Conservation (phyloP, 2,113 vertebrate genomes). For the Pygoscelis antarcticus region DNA sequence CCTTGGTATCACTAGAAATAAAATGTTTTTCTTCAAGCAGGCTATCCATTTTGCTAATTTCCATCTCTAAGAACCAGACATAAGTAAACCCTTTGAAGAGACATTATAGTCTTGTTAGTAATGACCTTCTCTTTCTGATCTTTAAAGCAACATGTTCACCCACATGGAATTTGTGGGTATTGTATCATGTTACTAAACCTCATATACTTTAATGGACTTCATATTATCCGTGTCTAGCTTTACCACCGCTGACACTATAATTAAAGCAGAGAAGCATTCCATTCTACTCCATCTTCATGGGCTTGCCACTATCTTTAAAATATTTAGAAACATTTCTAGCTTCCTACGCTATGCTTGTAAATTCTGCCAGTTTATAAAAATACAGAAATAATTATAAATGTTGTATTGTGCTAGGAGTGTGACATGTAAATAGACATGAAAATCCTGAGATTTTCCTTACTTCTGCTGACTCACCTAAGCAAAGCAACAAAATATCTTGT, state of each 20-base stretch:
- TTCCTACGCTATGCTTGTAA: background rate
- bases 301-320: background rate
- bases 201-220: constrained; percentile 2
- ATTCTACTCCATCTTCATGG: background rate
- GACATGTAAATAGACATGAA: background rate
- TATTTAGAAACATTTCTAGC: background rate
- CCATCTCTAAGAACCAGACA: background rate
- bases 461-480: background rate
- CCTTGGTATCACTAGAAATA: constrained; percentile 36
- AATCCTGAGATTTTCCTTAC: background rate
- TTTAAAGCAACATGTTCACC: constrained; percentile 25
- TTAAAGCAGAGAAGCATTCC: background rate
- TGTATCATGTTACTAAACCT: constrained; percentile 45
- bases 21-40: constrained; percentile 27
- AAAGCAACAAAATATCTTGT: background rate
- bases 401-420: background rate
- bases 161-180: background rate
- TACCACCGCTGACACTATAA: background rate
- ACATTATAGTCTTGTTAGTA: constrained; percentile 8
- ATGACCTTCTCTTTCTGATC: constrained; percentile 30
- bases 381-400: background rate
- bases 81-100: constrained; percentile 26
- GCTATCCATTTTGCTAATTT: constrained; percentile 39
- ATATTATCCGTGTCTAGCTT: background rate
- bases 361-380: background rate